A percentile compares a stretch with the other conserved stretches of the same genome.
Evolutionary conservation across 2,888 invertebrate species (phyloP).

Genomic region (Deilephila porcellus): DNA sequence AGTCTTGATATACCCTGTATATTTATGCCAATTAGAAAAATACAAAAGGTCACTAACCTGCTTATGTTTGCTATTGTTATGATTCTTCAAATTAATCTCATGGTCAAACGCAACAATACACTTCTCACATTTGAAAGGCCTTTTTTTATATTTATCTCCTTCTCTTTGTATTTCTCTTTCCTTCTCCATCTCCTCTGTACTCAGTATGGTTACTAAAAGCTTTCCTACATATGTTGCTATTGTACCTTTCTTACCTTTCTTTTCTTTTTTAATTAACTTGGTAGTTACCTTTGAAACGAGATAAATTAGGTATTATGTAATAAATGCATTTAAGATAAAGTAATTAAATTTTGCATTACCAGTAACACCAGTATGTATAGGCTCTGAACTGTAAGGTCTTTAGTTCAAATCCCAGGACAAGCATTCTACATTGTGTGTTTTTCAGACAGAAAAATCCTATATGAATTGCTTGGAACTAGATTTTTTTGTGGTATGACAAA

Average conservation of each 20-base stretch:
- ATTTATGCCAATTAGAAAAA: not conserved
- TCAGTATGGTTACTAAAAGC: constrained; percentile 10
- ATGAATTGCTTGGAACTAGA: too few species aligned
- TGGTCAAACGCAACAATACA: constrained; percentile 48
- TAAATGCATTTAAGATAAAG: too few species aligned
- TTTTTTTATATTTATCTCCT: constrained; percentile 38
- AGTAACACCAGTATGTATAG: too few species aligned
- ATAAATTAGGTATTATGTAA: not conserved
- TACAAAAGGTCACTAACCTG: not conserved
- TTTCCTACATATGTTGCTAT: not conserved
- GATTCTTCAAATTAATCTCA: constrained; percentile 43
- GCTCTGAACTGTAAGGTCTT: too few species aligned
- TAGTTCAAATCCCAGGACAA: too few species aligned
- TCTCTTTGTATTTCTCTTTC: constrained; percentile 22
- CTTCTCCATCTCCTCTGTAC: constrained; percentile 20
- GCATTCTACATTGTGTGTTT: too few species aligned
- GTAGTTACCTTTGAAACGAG: not conserved
- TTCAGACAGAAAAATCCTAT: too few species aligned
- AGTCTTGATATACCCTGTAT: too few species aligned
- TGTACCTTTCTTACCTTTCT: not conserved
- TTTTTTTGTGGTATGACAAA: too few species aligned
- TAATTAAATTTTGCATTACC: too few species aligned
- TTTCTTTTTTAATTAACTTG: not conserved
- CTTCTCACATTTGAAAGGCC: constrained; percentile 50
- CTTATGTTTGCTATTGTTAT: constrained; percentile 39